Conservation (phyloP, 2,113 vertebrate genomes). For the Steatornis caripensis region DNA sequence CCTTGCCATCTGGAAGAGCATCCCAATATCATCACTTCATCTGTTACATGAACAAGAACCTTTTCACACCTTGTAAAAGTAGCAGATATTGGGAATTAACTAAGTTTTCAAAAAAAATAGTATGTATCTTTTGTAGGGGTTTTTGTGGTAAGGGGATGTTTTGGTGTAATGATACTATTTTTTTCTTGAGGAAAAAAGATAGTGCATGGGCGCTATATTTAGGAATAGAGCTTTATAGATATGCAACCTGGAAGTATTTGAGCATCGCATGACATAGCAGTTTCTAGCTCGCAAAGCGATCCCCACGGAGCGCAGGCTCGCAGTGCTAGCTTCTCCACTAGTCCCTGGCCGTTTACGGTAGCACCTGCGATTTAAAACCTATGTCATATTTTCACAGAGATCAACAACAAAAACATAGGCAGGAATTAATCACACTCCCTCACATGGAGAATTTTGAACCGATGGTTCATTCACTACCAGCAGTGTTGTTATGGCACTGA, state of each 20-base stretch:
- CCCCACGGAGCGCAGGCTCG: neutral
- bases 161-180: slow-evolving; percentile 63
- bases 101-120: neutral
- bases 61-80: slow-evolving; percentile 65
- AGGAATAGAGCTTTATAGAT: neutral
- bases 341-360: neutral
- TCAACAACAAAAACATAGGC: neutral
- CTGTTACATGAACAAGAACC: slow-evolving; percentile 71
- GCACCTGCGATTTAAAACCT: neutral
- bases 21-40: slow-evolving; percentile 77
- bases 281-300: neutral
- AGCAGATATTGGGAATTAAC: neutral
- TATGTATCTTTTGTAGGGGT: slow-evolving; percentile 63
- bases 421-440: neutral
- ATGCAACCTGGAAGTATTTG: neutral
- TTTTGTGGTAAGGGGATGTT: slow-evolving; percentile 9
- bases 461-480: neutral
- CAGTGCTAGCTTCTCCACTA: neutral
- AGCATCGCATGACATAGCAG: neutral
- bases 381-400: neutral
- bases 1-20: slow-evolving; percentile 71
- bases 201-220: neutral
- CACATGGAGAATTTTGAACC: neutral
- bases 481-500: neutral
- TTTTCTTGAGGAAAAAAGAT: neutral